phyloP scores from a whole-genome alignment of 2,113 vertebrate species.

The Oophaga pumilio region DNA sequence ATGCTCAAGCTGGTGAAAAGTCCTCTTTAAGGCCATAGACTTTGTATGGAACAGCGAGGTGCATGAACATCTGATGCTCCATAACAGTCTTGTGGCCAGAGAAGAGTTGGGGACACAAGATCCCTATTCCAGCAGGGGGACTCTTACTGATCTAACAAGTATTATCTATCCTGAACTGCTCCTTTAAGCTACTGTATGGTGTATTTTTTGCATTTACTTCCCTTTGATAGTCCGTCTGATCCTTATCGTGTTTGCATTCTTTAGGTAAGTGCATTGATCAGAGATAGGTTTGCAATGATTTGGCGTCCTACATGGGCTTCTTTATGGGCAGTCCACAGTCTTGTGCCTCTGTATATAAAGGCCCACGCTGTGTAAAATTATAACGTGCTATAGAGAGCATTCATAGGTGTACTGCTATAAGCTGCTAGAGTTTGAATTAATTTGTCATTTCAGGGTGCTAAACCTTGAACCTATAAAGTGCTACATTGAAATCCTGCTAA shows the following conservation, averaged over 20 bases:
- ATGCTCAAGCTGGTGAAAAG: no score
- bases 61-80: no score
- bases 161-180: no score
- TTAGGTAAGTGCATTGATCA: background rate
- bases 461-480: conserved; percentile 39
- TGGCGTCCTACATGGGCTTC: background rate
- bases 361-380: background rate
- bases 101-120: no score
- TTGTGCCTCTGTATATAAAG: background rate
- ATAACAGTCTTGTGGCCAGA: no score
- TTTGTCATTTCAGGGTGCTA: conserved; percentile 35
- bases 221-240: background rate
- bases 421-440: conserved; percentile 24
- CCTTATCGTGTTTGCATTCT: background rate
- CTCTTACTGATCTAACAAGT: no score
- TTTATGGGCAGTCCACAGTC: background rate
- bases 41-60: no score
- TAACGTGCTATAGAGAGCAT: conserved; percentile 7
- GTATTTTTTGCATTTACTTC: background rate
- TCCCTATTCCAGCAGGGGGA: no score
- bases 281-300: background rate
- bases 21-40: no score
- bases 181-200: no score
- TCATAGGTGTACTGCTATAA: background rate
- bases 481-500: conserved; percentile 36